phyloP scores from a whole-genome alignment of 2,113 vertebrate genomes.

The Cephalopterus ornatus region DNA sequence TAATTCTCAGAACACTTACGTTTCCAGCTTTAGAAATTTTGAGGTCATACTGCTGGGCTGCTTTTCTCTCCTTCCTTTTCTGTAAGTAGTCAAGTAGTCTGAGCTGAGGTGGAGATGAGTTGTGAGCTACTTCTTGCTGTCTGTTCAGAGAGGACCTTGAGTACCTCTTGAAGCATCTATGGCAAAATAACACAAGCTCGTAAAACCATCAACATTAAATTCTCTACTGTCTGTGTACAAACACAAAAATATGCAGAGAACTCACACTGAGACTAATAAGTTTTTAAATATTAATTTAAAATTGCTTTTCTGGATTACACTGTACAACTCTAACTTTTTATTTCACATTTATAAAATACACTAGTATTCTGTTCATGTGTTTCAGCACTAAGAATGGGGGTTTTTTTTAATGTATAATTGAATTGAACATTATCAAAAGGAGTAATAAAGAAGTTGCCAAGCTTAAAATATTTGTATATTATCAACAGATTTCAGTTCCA shows the following conservation, averaged over 20 bases:
- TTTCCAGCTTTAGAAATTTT: slow-evolving; percentile 98
- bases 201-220: neutral
- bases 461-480: neutral
- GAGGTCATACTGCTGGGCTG: slow-evolving; percentile 88
- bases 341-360: neutral
- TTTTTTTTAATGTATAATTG: neutral
- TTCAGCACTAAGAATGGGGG: neutral
- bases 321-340: neutral
- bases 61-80: slow-evolving; percentile 92
- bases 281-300: neutral
- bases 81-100: slow-evolving; percentile 93
- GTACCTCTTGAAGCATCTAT: slow-evolving; percentile 92
- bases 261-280: too few species aligned
- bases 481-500: neutral
- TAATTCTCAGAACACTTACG: slow-evolving; percentile 70
- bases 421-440: neutral
- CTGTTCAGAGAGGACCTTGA: slow-evolving; percentile 91
- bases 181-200: neutral
- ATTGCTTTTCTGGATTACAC: neutral
- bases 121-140: slow-evolving; percentile 90
- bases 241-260: neutral
- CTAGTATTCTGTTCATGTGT: neutral
- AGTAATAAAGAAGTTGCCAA: neutral
- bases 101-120: slow-evolving; percentile 88
- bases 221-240: neutral